Conservation (phyloP, 2,797 vertebrate species). For the Coregonus ussuriensis region DNA sequence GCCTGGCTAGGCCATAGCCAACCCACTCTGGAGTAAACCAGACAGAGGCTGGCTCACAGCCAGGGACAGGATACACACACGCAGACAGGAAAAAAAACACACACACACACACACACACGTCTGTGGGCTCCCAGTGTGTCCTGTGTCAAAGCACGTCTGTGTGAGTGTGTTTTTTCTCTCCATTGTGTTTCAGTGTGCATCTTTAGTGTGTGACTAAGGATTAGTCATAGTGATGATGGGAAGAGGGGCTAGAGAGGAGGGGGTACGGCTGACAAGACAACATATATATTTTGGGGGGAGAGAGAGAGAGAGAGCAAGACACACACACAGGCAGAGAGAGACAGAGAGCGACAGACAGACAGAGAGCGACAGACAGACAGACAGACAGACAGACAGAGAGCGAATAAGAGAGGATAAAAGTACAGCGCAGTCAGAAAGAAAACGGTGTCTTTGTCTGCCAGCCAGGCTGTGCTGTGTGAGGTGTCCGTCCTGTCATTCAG, state of each 20-base stretch:
- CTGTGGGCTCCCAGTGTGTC: neutral
- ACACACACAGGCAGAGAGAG: no score
- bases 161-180: neutral
- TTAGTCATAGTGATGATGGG: conserved; percentile 30
- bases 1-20: conserved; percentile 55
- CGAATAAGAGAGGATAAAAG: no score
- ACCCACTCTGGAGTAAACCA: conserved; percentile 44
- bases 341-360: neutral
- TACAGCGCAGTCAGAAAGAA: no score
- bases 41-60: conserved; percentile 46
- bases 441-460: neutral
- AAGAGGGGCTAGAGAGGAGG: neutral
- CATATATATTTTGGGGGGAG: no score
- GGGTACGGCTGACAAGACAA: no score
- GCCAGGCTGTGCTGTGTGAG: neutral
- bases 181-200: neutral
- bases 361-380: no score
- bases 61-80: conserved; percentile 24
- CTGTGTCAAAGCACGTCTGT: neutral
- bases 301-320: neutral
- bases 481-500: neutral
- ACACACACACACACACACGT: conserved; percentile 26
- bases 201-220: conserved; percentile 17
- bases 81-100: conserved; percentile 11
- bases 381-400: neutral